phyloP scores from a whole-genome alignment of 2,113 vertebrate genomes.

The Ophthalmolycus amberensis region DNA sequence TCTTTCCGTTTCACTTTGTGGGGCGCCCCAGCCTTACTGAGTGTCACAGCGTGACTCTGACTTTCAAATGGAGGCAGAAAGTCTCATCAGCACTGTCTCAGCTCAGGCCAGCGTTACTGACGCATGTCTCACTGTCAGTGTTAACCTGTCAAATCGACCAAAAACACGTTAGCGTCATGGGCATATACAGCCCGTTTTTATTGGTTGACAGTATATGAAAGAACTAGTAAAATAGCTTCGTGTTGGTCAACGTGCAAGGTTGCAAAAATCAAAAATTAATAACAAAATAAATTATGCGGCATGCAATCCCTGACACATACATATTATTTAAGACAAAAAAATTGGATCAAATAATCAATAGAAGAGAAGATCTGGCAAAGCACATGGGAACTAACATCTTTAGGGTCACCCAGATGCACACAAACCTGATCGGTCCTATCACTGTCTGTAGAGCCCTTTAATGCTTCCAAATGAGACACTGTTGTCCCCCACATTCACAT shows the following conservation, averaged over 20 bases:
- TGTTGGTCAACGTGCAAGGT: not conserved
- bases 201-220: not conserved
- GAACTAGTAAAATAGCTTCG: not conserved
- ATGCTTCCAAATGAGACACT: not conserved
- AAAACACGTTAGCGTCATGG: not conserved
- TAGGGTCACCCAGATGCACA: not conserved
- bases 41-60: constrained; percentile 49
- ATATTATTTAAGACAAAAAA: not conserved
- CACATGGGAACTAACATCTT: not conserved
- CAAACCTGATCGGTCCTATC: not conserved
- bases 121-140: not conserved
- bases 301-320: not conserved
- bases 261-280: not conserved
- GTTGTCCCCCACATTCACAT: not conserved
- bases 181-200: not conserved
- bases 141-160: not conserved
- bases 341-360: not conserved
- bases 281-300: too few relatives aligned
- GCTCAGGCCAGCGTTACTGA: not conserved
- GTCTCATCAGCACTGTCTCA: not conserved
- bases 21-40: constrained; percentile 31
- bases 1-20: constrained; percentile 66
- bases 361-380: not conserved
- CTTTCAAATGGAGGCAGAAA: constrained; percentile 45
- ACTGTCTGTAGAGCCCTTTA: not conserved